phyloP scores from a whole-genome alignment of 1,140 invertebrate species.

The Dendroctonus ponderosae region DNA sequence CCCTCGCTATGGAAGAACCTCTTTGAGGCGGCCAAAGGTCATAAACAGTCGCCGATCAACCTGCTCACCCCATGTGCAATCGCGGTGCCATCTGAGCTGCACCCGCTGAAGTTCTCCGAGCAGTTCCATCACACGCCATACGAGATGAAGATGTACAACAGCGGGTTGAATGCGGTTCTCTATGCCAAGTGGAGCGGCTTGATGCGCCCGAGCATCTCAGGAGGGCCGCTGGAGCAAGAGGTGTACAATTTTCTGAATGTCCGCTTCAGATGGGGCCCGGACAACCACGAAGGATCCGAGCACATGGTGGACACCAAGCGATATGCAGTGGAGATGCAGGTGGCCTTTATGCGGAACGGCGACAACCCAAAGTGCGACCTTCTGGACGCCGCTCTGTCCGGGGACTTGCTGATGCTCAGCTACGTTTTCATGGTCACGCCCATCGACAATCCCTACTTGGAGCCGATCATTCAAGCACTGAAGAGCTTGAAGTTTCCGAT shows the following conservation, averaged over 20 bases:
- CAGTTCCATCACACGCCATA: conserved; percentile 38
- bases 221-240: conserved; percentile 53
- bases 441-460: conserved; percentile 56
- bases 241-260: conserved; percentile 54
- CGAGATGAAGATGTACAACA: conserved; percentile 39
- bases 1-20: conserved; percentile 36
- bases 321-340: conserved; percentile 59
- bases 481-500: conserved; percentile 49
- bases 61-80: conserved; percentile 29
- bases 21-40: conserved; percentile 29
- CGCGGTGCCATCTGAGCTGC: conserved; percentile 30
- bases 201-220: conserved; percentile 51
- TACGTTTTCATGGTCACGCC: conserved; percentile 53
- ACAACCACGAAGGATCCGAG: conserved; percentile 58
- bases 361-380: conserved; percentile 30
- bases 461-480: conserved; percentile 55
- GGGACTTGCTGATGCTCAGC: conserved; percentile 49
- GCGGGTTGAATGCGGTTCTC: conserved; percentile 43
- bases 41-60: conserved; percentile 44
- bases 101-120: conserved; percentile 39
- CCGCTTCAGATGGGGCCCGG: conserved; percentile 58
- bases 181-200: conserved; percentile 46
- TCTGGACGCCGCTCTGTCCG: conserved; percentile 32
- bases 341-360: conserved; percentile 49
- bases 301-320: conserved; percentile 56